These are phyloP conservation scores for Zaprionus capensis DNA, from an alignment of 1,140 invertebrate species.

Conservation along the genomic window DNA sequence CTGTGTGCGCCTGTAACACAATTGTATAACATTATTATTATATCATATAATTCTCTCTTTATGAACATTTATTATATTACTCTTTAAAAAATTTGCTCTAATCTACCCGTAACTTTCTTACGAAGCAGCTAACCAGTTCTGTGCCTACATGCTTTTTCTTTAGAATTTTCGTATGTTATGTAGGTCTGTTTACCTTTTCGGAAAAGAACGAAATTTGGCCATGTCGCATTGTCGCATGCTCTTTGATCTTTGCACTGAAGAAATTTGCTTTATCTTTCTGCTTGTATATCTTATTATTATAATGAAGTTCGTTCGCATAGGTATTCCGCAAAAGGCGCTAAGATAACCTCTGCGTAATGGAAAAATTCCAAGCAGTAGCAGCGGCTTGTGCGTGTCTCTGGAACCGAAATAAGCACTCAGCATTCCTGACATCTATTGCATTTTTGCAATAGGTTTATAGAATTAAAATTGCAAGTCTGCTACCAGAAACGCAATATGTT, in stretches of 20 bases:
- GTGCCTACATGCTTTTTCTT: neutral
- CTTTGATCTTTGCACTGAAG: neutral
- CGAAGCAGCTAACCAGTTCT: neutral
- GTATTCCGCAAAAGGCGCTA: constrained; percentile 1
- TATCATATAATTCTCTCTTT: constrained; percentile 9
- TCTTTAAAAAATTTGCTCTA: constrained; percentile 6
- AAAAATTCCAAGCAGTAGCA: constrained; percentile 8
- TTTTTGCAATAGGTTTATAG: constrained; percentile 26
- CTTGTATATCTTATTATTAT: neutral
- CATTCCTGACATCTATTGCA: constrained; percentile 22
- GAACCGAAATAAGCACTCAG: constrained; percentile 20
- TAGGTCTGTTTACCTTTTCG: neutral
- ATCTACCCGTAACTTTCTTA: neutral
- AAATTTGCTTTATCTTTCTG: neutral
- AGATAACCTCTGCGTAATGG: constrained; percentile 6
- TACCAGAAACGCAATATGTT: constrained; percentile 26
- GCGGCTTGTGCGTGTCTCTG: constrained; percentile 2
- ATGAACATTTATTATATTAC: neutral
- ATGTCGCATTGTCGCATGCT: neutral
- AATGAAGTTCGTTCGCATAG: neutral
- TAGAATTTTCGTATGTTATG: constrained; percentile 4
- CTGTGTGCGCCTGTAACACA: neutral
- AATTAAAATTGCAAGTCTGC: constrained; percentile 31
- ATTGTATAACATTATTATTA: constrained; percentile 33
- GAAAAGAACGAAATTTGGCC: neutral